These are phyloP conservation scores for Enteromius anoplus DNA, from an alignment of 2,797 vertebrate species.

Conservation along the genomic window DNA sequence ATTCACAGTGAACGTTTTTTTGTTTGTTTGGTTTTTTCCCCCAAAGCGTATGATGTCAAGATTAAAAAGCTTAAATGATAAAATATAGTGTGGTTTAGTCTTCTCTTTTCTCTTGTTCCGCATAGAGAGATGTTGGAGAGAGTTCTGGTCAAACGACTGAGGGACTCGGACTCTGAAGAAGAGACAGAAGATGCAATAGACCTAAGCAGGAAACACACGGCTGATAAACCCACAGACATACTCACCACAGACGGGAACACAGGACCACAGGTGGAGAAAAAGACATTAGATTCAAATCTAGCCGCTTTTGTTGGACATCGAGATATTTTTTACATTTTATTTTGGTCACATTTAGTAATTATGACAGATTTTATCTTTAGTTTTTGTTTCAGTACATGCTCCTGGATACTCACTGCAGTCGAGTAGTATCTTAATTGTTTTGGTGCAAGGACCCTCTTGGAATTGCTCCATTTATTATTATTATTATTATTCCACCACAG, in stretches of 20 bases:
- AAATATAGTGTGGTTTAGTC: neutral
- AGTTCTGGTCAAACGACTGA: constrained; percentile 78
- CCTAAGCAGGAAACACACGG: accelerated
- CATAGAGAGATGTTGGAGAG: constrained; percentile 85
- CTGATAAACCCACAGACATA: constrained; percentile 69
- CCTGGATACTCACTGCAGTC: neutral
- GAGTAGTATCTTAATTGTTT: neutral
- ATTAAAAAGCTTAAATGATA: neutral
- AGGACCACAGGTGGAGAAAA: constrained; percentile 74
- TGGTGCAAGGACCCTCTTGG: no score
- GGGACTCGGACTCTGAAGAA: constrained; percentile 84
- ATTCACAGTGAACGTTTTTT: neutral
- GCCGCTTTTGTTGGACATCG: neutral
- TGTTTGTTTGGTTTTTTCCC: neutral
- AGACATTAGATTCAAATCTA: neutral
- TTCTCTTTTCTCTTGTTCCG: neutral
- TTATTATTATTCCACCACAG: no score
- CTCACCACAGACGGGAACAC: constrained; percentile 66
- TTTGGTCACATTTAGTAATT: neutral
- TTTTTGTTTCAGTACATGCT: neutral
- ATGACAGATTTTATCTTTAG: neutral
- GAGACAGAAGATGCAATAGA: constrained; percentile 61
- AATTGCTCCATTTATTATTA: no score
- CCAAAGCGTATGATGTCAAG: neutral
- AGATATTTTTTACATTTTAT: neutral